Conservation (phyloP, 2,113 vertebrate species). For the Notarius quadriscutis region DNA sequence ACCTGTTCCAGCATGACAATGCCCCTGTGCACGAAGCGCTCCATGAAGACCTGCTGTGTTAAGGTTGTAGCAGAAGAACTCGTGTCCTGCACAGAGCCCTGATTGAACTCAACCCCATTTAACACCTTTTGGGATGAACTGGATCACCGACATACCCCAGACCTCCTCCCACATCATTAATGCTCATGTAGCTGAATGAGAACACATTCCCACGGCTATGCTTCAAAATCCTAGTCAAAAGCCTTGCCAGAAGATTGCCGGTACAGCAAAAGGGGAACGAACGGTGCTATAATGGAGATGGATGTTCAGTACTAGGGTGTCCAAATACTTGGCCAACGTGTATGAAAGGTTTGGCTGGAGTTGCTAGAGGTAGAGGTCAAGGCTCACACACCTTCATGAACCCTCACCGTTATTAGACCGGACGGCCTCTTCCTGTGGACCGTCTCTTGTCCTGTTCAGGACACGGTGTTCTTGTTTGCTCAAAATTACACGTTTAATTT, state of each 20-base stretch:
- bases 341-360: not conserved
- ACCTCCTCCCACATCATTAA: not conserved
- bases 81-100: not conserved
- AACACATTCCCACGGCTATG: not conserved
- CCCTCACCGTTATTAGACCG: not conserved
- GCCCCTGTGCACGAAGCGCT: not conserved
- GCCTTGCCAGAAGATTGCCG: not conserved
- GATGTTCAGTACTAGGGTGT: not conserved
- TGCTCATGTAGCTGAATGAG: not conserved
- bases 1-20: not conserved
- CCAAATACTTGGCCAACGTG: not conserved
- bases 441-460: not conserved
- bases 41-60: not conserved
- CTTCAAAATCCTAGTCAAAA: not conserved
- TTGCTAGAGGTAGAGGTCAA: not conserved
- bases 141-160: not conserved
- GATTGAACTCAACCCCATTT: not conserved
- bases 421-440: not conserved
- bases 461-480: not conserved
- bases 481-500: not conserved
- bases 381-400: not conserved
- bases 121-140: not conserved
- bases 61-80: not conserved
- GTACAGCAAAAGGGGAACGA: not conserved
- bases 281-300: not conserved